Conservation (phyloP, 2,888 invertebrate species). For the Noctua fimbriata region DNA sequence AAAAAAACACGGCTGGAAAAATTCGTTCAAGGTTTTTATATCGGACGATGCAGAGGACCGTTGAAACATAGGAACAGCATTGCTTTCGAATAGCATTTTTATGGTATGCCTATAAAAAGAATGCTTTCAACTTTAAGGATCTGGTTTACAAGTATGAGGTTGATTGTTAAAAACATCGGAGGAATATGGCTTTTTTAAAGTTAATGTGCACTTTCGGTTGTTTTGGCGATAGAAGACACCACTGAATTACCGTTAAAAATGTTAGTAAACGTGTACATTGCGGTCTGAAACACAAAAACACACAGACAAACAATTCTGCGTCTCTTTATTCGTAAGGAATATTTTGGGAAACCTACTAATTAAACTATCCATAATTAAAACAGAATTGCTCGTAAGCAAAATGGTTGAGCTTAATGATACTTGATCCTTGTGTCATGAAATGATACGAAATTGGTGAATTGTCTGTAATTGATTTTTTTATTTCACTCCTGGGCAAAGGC, state of each 20-base stretch:
- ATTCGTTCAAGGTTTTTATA: constrained; percentile 20
- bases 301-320: neutral
- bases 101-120: constrained; percentile 34
- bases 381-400: too few species aligned
- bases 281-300: neutral
- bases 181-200: neutral
- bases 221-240: neutral
- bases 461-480: too few species aligned
- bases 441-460: too few species aligned
- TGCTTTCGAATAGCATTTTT: constrained; percentile 22
- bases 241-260: neutral
- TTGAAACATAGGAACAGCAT: neutral
- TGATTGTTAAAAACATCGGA: constrained; percentile 6
- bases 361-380: too few species aligned
- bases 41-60: constrained; percentile 12
- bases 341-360: too few species aligned
- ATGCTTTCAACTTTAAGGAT: constrained; percentile 20
- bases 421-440: too few species aligned
- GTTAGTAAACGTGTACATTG: too few species aligned
- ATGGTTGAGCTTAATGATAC: too few species aligned
- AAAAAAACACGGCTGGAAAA: constrained; percentile 37
- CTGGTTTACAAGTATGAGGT: constrained; percentile 7
- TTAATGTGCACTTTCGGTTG: neutral
- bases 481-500: too few species aligned
- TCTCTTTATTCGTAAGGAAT: neutral